phyloP scores from a whole-genome alignment of 2,113 vertebrate species.

The Mohoua ochrocephala region DNA sequence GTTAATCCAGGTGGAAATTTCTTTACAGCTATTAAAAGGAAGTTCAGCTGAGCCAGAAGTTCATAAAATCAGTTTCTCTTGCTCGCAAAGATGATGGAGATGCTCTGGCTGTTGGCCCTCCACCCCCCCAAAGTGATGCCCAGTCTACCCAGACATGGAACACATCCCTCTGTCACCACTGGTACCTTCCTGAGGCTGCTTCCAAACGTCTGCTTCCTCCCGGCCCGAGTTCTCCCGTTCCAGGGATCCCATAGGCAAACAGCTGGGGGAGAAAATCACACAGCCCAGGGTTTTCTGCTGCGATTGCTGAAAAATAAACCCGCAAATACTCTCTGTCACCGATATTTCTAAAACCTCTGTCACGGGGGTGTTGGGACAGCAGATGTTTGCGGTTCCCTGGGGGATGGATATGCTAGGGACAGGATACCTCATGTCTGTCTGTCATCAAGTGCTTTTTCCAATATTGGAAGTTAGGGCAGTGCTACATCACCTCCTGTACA shows the following conservation, averaged over 20 bases:
- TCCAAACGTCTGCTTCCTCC: neutral
- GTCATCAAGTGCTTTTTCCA: neutral
- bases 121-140: too few species aligned
- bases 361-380: neutral
- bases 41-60: neutral
- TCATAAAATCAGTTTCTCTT: neutral
- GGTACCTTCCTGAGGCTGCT: neutral
- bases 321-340: neutral
- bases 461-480: neutral
- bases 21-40: neutral
- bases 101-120: neutral
- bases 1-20: neutral
- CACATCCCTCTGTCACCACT: neutral
- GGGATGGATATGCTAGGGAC: neutral
- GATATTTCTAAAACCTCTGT: neutral
- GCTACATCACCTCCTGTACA: neutral
- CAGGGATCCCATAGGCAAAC: neutral
- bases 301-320: neutral
- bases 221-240: neutral
- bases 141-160: rapidly evolving
- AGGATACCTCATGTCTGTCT: neutral
- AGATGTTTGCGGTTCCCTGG: neutral
- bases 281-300: neutral
- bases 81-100: rapidly evolving
- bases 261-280: neutral